phyloP scores from a whole-genome alignment of 2,797 vertebrate species.

The Selene dorsalis region DNA sequence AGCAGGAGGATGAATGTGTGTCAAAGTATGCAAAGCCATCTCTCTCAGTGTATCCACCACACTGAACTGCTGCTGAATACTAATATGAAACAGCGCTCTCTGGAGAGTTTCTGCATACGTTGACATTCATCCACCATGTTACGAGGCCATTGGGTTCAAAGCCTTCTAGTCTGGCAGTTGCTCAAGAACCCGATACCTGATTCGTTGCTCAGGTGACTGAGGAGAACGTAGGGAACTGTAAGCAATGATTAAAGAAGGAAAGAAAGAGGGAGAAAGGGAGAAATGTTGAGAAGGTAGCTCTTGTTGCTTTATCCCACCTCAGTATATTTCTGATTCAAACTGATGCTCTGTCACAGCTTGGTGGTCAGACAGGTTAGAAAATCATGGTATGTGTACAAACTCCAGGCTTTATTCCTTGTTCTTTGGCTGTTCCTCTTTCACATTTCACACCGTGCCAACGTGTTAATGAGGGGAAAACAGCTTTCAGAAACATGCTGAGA shows the following conservation, averaged over 20 bases:
- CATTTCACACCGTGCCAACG: slow-evolving; percentile 51
- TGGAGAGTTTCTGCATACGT: slow-evolving; percentile 64
- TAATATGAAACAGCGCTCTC: slow-evolving; percentile 31
- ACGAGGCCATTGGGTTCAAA: slow-evolving; percentile 56
- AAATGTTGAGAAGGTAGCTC: slow-evolving; percentile 66
- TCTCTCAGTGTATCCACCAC: slow-evolving; percentile 10
- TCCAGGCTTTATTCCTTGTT: slow-evolving; percentile 9
- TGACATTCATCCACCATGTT: slow-evolving; percentile 72
- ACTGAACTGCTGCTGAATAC: slow-evolving; percentile 14
- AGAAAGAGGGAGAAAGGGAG: slow-evolving; percentile 67
- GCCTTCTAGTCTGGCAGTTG: slow-evolving; percentile 52
- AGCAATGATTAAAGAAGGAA: slow-evolving; percentile 68
- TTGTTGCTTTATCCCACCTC: slow-evolving; percentile 38
- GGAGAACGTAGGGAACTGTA: slow-evolving; percentile 87
- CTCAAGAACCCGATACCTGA: slow-evolving; percentile 89
- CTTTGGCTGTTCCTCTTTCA: slow-evolving; percentile 22
- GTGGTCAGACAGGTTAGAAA: slow-evolving; percentile 14
- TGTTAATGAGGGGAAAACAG: slow-evolving; percentile 72
- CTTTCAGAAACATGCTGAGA: slow-evolving; percentile 75
- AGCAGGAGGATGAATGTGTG: slow-evolving; percentile 59
- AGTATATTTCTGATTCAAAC: slow-evolving; percentile 25
- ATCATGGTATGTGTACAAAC: slow-evolving; percentile 32
- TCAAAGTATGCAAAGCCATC: slow-evolving; percentile 66
- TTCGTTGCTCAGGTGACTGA: slow-evolving; percentile 98
- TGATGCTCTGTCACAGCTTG: slow-evolving; percentile 4